These are phyloP conservation scores for Chaetodon trifasciatus DNA, from an alignment of 2,797 vertebrate species.

Conservation along the genomic window DNA sequence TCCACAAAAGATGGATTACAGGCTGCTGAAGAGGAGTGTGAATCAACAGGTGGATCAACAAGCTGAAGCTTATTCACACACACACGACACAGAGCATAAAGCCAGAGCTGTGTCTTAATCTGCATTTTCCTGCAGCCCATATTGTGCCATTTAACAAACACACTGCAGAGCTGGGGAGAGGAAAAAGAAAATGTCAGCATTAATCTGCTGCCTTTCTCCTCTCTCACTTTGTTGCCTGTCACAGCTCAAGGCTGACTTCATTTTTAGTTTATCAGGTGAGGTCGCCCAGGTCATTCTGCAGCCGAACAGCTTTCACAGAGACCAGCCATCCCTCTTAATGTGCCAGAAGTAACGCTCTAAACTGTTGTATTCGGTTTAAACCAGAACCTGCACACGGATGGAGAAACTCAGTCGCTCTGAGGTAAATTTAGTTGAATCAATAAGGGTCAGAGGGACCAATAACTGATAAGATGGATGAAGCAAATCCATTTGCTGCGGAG, in stretches of 20 bases:
- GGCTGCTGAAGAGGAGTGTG: conserved; percentile 29
- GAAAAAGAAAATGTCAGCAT: conserved; percentile 48
- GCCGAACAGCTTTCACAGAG: conserved; percentile 29
- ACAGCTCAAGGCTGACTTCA: conserved; percentile 39
- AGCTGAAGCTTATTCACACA: conserved; percentile 32
- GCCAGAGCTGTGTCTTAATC: conserved; percentile 40
- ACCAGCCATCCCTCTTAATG: conserved; percentile 20
- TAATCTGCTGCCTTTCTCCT: conserved; percentile 45
- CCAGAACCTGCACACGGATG: neutral
- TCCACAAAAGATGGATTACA: conserved; percentile 64
- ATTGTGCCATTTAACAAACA: conserved; percentile 56
- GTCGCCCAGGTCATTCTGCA: conserved; percentile 19
- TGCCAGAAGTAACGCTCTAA: neutral
- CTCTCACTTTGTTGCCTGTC: conserved; percentile 25
- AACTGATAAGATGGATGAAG: conserved; percentile 30
- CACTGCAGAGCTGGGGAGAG: conserved; percentile 7
- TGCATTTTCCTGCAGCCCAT: conserved; percentile 48
- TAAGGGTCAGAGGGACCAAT: conserved; percentile 38
- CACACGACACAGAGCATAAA: conserved; percentile 12
- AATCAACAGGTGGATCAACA: conserved; percentile 61
- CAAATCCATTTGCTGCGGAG: conserved; percentile 48
- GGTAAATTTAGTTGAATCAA: conserved; percentile 49
- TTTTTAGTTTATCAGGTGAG: conserved; percentile 44
- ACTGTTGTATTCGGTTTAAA: conserved; percentile 18
- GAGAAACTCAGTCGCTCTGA: neutral